Conservation (phyloP, 2,888 invertebrate species). For the Rotaria macrura region DNA sequence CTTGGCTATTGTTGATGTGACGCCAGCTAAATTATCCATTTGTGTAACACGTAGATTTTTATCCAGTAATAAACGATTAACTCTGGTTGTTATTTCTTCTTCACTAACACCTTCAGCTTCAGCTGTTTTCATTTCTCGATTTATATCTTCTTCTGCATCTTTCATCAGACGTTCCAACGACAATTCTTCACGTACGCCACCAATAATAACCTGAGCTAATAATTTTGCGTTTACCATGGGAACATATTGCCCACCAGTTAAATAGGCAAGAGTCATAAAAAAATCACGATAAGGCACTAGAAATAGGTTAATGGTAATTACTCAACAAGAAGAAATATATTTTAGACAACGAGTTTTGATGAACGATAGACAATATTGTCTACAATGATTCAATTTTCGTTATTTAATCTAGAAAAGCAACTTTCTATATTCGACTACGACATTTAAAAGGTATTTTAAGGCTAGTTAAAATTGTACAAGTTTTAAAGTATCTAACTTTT, state of each 20-base stretch:
- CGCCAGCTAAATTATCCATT: not conserved
- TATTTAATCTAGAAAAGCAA: no score
- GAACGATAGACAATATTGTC: no score
- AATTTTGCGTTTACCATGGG: conserved; percentile 40
- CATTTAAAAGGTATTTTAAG: no score
- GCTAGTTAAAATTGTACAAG: no score
- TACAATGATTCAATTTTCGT: no score
- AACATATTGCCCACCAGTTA: conserved; percentile 45
- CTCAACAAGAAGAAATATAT: no score
- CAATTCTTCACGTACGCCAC: conserved; percentile 43
- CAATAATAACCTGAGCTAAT: conserved; percentile 41
- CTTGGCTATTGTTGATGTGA: not conserved
- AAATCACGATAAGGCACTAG: conserved; percentile 41
- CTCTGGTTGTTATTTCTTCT: not conserved
- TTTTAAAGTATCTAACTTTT: no score
- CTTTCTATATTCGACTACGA: no score
- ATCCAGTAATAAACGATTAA: conserved; percentile 19
- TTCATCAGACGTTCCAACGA: conserved; percentile 42
- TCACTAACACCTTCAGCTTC: conserved; percentile 13
- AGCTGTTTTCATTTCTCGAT: conserved; percentile 35
- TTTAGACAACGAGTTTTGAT: no score
- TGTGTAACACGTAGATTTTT: conserved; percentile 12
- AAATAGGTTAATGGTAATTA: no score
- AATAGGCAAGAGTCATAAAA: conserved; percentile 41
- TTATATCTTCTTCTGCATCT: conserved; percentile 38